Conservation (phyloP, 2,797 vertebrate species). For the Xerus rutilus region DNA sequence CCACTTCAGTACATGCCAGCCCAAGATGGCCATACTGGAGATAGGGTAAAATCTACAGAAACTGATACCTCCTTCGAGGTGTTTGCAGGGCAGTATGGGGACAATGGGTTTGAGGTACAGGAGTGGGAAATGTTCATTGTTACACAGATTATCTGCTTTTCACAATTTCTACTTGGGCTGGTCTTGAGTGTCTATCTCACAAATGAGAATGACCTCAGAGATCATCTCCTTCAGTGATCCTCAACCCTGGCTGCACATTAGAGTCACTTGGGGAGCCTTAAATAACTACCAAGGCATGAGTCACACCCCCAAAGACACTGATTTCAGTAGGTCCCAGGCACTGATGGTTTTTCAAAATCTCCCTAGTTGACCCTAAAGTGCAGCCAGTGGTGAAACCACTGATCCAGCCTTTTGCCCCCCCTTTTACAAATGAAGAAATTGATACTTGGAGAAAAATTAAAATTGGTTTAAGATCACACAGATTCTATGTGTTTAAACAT, state of each 20-base stretch:
- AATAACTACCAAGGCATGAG: background rate
- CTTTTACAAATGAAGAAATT: background rate
- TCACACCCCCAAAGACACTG: background rate
- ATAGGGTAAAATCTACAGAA: background rate
- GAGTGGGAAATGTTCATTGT: background rate
- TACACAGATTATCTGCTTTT: background rate
- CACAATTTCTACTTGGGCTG: background rate
- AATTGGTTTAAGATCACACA: background rate
- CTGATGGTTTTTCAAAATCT: background rate
- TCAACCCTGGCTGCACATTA: background rate
- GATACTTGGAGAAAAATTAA: background rate
- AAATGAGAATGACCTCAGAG: background rate
- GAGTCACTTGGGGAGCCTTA: conserved; percentile 22
- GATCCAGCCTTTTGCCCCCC: background rate
- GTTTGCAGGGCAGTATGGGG: background rate
- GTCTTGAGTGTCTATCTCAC: background rate
- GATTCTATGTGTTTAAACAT: background rate
- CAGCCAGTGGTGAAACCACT: background rate
- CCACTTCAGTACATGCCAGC: background rate
- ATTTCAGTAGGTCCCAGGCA: background rate
- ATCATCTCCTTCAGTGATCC: background rate
- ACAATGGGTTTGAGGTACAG: background rate
- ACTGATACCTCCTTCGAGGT: background rate
- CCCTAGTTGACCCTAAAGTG: background rate
- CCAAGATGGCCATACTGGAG: background rate